Evolutionary conservation across 1,140 invertebrate genomes (phyloP).

Genomic region (Bradysia coprophila): DNA sequence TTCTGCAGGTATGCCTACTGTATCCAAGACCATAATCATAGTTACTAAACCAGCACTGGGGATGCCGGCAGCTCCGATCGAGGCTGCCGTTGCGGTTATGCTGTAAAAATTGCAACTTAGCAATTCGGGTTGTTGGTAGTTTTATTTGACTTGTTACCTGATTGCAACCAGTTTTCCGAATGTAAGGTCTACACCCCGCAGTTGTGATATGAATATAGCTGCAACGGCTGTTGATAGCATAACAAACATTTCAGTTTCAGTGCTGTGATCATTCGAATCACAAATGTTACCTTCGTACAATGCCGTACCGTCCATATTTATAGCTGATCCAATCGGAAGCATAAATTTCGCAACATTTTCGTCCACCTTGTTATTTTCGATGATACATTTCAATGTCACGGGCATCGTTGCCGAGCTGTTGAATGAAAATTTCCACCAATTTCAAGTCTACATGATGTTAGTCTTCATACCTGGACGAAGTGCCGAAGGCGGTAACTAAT

Average conservation of each 20-base stretch:
- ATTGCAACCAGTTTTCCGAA: conserved; percentile 64
- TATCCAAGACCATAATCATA: conserved; percentile 68
- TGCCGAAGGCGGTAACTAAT: neutral
- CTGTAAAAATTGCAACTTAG: too few relatives aligned
- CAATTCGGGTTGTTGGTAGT: too few relatives aligned
- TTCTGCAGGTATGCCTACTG: conserved; percentile 60
- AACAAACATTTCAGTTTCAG: too few relatives aligned
- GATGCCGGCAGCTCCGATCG: conserved; percentile 75
- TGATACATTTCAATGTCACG: conserved; percentile 84
- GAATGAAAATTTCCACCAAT: neutral
- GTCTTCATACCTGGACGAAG: neutral
- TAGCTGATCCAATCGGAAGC: conserved; percentile 76
- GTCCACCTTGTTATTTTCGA: conserved; percentile 78
- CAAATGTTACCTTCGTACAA: too few relatives aligned
- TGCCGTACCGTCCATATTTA: too few relatives aligned
- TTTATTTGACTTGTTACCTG: too few relatives aligned
- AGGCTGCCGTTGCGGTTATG: conserved; percentile 68
- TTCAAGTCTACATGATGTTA: neutral
- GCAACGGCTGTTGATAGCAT: too few relatives aligned
- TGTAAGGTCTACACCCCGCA: conserved; percentile 64
- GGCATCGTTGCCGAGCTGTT: conserved; percentile 85
- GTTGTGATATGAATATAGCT: conserved; percentile 82
- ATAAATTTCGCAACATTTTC: conserved; percentile 79
- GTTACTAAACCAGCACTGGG: conserved; percentile 69
- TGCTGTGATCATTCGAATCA: too few relatives aligned